Base-by-base conservation (phyloP, 2,888 invertebrate species). In the Apodemia zela region DNA sequence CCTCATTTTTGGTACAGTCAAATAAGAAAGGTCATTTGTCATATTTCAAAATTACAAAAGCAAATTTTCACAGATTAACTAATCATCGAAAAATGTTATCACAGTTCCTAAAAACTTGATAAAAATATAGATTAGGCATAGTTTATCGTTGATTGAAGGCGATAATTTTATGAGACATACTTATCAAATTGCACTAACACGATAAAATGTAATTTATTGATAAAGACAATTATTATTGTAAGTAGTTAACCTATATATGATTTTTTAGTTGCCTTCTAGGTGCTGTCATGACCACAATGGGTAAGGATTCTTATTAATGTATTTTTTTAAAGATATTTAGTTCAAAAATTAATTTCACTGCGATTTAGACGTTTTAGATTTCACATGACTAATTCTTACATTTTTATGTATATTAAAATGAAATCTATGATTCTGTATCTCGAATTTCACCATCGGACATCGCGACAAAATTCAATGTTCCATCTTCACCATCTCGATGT, bases 241-340 rank as follows among this genome's bases (percentile, higher is more conserved):
- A 61, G 11, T 29, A 57, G 58, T 54, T 54, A 54, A 15, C 51
- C 51, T 5, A 54, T 13, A 54, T 13, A 21, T 59, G 60, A 42
- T 57, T 51, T 68, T 72, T 72, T 84, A 88, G 87, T 87, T 70
- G 75, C 69, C 69, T 72, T 72, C 67, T 73, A 69, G 81, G 72
- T 76, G 79, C 73, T 74, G 76, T 59, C 68, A 71, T 70, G 75
- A 73, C 72, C 77, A 76, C 77, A 66, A 83, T 84, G 83, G 88
- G 89, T 89, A 73, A 84, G 89, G 77, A 10, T 18, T 21, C 10
- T 11, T 38, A 38, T 38, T 1, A 38, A 7, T 35, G 35, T 35
- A 35, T 35, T 35, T 35, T 33, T 33, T 29, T n/a, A n/a, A 29
- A 29, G 29, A 33, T 33, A 33, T 35, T 35, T 35, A 2, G 7